Evolutionary conservation across 1,140 invertebrate species (phyloP).

Genomic region (Papilio glaucus): DNA sequence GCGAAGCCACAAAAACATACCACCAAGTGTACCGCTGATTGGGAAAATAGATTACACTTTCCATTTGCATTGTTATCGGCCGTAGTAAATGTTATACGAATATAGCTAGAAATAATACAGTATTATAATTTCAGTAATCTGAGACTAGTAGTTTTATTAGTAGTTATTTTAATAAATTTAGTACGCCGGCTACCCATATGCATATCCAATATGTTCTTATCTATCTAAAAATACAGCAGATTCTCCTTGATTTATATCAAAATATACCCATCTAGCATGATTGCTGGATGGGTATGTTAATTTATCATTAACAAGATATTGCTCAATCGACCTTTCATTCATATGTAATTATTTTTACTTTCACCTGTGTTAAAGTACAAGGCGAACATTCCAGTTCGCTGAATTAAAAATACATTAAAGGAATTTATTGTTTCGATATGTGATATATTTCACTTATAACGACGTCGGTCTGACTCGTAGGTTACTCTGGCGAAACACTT

Average conservation of each 20-base stretch:
- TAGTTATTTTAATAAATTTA: no score
- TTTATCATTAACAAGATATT: not conserved
- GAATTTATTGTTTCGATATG: no score
- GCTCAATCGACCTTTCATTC: not conserved
- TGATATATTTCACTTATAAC: no score
- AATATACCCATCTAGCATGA: no score
- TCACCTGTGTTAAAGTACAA: not conserved
- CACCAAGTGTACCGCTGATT: conserved; percentile 4
- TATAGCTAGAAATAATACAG: not conserved
- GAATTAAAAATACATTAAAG: not conserved
- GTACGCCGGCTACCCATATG: no score
- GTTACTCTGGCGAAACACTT: no score
- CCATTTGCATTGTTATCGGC: not conserved
- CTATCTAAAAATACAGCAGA: not conserved
- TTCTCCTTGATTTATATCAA: not conserved
- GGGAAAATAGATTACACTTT: conserved; percentile 3
- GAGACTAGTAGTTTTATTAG: no score
- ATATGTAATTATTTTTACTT: conserved; percentile 5
- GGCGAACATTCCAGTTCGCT: not conserved
- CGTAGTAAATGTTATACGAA: not conserved
- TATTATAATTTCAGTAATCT: not conserved
- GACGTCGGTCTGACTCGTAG: no score
- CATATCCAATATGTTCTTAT: not conserved
- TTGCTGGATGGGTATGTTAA: no score
- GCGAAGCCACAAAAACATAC: conserved; percentile 15